Base-by-base conservation (phyloP, 2,797 vertebrate genomes). In the Scolopax bukidnonensis region DNA sequence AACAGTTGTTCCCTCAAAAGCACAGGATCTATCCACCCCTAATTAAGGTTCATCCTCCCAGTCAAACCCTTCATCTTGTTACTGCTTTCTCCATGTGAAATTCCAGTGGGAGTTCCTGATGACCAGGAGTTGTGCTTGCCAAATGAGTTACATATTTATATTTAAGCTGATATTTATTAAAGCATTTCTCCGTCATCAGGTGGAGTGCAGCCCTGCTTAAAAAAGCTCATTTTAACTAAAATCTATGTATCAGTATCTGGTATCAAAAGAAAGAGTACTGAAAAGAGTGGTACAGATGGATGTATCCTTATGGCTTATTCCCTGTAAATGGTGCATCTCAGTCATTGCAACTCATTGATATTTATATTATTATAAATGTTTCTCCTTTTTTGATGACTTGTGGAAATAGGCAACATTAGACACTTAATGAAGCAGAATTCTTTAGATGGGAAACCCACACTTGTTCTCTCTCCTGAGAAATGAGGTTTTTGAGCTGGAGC, bases 351-450 rank as follows among this genome's bases (percentile, higher is more conserved):
- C 76, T 59, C 74, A 40, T 83, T 85, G 40, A 47, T 81, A 67
- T 84, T 89, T 80, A 43, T 68, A 25, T 75, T 50, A 56, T 40
- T 76, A 64, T 45, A 80, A 94, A 94, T 59, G 56, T 67, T 89
- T 87, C 84, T 74, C 43, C 48, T 93, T 47, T 88, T 93, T 36
- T 64, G 27, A 70, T 88, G 65, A 56, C 91, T 84, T 63, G 32
- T 84, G 70, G 74, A 81, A 95, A 82, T 28, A 69, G 74, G 32
- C 50, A 64, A 38, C 43, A 10, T 88, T 65, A 94, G 83, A 48
- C 20, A 48, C 41, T 84, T 94, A 93, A 84, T 90, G 95, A 54
- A 57, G 80, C 48, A 79, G 80, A 73, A 57, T 93, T 73, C 76
- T 80, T 73, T 45, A 68, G 76, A 24, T 12, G 43, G 91, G 87